phyloP scores from a whole-genome alignment of 2,113 vertebrate genomes.

The Callopanchax toddi region DNA sequence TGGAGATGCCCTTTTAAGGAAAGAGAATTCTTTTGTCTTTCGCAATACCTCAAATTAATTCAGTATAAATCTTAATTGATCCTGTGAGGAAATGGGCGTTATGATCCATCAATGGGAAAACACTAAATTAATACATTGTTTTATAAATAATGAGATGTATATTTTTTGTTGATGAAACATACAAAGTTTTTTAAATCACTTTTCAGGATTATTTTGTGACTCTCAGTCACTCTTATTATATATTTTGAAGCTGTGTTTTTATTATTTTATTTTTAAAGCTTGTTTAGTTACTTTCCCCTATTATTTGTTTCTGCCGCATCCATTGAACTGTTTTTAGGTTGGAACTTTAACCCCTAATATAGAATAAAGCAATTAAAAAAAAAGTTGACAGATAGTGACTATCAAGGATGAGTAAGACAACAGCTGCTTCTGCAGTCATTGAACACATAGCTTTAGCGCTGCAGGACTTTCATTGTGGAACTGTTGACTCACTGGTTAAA shows the following conservation, averaged over 20 bases:
- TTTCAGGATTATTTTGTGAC: not conserved
- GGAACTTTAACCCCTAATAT: not conserved
- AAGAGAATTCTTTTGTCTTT: conserved; percentile 38
- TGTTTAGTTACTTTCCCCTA: too few relatives aligned
- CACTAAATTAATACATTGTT: too few relatives aligned
- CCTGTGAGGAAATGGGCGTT: not conserved
- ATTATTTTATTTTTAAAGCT: too few relatives aligned
- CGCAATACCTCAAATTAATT: conserved; percentile 15
- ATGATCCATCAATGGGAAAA: too few relatives aligned
- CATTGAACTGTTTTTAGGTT: not conserved
- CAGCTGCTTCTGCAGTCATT: conserved; percentile 60
- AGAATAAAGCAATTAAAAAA: conserved; percentile 20
- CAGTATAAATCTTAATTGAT: not conserved
- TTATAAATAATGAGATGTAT: too few relatives aligned
- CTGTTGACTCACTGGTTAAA: conserved; percentile 70
- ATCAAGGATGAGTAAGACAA: conserved; percentile 37
- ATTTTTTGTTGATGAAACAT: too few relatives aligned
- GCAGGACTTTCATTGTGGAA: conserved; percentile 37
- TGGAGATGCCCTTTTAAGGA: conserved; percentile 77
- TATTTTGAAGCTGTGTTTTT: too few relatives aligned
- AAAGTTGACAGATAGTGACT: conserved; percentile 33
- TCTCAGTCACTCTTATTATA: not conserved
- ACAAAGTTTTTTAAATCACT: too few relatives aligned
- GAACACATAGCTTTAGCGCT: conserved; percentile 41
- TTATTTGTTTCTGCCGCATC: not conserved